Base-by-base conservation (phyloP, 2,888 invertebrate species). In the Athetis lepigone region DNA sequence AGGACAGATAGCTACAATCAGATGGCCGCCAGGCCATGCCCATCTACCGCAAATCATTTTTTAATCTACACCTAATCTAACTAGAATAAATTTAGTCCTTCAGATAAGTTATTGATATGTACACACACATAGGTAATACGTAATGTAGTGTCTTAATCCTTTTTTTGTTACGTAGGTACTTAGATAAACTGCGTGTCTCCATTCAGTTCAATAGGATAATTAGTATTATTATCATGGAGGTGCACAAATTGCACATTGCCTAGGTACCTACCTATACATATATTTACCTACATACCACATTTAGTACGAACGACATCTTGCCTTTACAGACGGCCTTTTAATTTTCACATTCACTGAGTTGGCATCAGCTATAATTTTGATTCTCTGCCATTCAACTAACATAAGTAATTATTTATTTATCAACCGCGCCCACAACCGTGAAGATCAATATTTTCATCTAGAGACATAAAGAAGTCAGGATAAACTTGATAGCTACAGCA, bases 91-190 rank as follows among this genome's bases (percentile, higher is more conserved):
- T 29, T 59, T 58, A 60, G 18, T 40, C 13, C 16, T 33, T n/a
- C 19, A 39, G 52, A 51, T 61, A 61, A 49, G 23, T 29, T 64
- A 19, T 39, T 40, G 29, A 50, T 63, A 64, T n/a, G n/a, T n/a
- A n/a, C n/a, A 9, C 4, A 33, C 11, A 11, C 33, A 7, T 33
- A 33, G 33, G 33, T 8, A 33, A n/a, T n/a, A n/a, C n/a, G n/a
- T n/a, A n/a, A n/a, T n/a, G n/a, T n/a, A n/a, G n/a, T n/a, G n/a
- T 33, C 33, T 40, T 16, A 66, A 52, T 42, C n/a, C 0, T 11
- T 9, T 49, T 23, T 11, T 65, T 62, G 16, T 52, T 19, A 36
- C 19, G 19, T 36, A 33, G 25, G 6, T 25, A 33, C 13, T 6
- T 21, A 54, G 25, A 18, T 54, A 33, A 36, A 33, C 16, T 21